Percentiles rank a stretch among this genome's conserved stretches.
These are phyloP conservation scores for Dasysyrphus tricinctus DNA, from an alignment of 2,888 invertebrate genomes.

Conservation along the genomic window DNA sequence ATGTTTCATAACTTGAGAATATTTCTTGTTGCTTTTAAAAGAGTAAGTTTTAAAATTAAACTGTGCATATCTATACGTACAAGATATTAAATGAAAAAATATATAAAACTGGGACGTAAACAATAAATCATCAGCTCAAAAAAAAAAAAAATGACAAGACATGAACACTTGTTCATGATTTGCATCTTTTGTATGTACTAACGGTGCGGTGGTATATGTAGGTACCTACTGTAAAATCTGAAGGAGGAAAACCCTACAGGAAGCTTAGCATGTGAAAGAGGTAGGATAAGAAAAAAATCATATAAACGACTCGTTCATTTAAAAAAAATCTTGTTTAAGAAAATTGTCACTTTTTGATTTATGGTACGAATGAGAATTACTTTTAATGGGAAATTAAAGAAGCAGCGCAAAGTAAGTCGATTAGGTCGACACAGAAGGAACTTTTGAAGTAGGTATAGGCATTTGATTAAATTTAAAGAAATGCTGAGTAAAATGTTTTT, in stretches of 20 bases:
- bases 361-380: background rate
- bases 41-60: too few relatives aligned
- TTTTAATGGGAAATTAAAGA: constrained; percentile 2
- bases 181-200: background rate
- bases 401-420: background rate
- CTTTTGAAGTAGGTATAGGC: background rate
- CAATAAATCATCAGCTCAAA: background rate
- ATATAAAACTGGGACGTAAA: background rate
- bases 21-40: too few relatives aligned
- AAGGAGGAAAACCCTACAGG: background rate
- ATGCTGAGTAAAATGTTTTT: background rate
- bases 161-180: constrained; percentile 25
- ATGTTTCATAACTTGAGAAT: too few relatives aligned
- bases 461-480: constrained; percentile 7
- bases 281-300: background rate
- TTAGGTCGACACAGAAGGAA: background rate
- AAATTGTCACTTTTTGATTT: constrained; percentile 20
- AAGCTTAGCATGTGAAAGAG: background rate
- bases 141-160: background rate
- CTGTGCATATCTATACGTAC: too few relatives aligned
- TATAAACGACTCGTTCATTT: background rate
- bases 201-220: too few relatives aligned
- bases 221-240: background rate
- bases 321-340: background rate
- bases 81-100: background rate